These are phyloP conservation scores for Lepus europaeus DNA, from an alignment of 2,113 vertebrate species.

Conservation along the genomic window DNA sequence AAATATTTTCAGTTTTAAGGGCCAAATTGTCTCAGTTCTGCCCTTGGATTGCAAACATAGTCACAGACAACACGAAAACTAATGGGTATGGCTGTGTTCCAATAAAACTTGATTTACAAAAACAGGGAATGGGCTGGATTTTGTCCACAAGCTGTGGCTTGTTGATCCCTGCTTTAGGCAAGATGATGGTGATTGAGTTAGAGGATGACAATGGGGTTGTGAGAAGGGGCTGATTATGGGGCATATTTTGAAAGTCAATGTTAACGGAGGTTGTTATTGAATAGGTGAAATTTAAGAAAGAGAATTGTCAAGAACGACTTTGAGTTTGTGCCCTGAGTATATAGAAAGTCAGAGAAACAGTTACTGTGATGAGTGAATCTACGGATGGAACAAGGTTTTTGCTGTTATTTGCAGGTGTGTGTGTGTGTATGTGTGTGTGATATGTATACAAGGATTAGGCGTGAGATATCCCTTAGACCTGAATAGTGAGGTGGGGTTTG, in stretches of 20 bases:
- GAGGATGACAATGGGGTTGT: no score
- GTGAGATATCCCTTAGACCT: neutral
- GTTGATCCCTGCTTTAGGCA: neutral
- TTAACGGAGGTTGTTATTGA: neutral
- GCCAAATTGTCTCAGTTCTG: neutral
- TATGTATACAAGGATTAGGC: no score
- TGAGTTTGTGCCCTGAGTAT: neutral
- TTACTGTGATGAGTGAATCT: neutral
- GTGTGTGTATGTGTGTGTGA: no score
- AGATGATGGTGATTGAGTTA: neutral
- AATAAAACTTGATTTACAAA: slow-evolving; percentile 70
- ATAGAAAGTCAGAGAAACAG: neutral
- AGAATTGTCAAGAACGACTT: neutral
- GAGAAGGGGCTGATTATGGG: neutral
- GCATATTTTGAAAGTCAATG: neutral
- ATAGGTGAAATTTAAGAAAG: neutral
- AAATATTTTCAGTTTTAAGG: neutral
- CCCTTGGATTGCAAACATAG: neutral
- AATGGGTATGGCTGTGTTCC: neutral
- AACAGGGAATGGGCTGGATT: neutral
- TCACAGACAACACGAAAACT: neutral
- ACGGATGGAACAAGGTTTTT: neutral
- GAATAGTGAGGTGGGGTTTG: neutral
- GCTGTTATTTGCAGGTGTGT: no score
- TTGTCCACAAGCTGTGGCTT: neutral